Base-by-base conservation (phyloP, 2,888 invertebrate species). In the Trachelus iudaicus region DNA sequence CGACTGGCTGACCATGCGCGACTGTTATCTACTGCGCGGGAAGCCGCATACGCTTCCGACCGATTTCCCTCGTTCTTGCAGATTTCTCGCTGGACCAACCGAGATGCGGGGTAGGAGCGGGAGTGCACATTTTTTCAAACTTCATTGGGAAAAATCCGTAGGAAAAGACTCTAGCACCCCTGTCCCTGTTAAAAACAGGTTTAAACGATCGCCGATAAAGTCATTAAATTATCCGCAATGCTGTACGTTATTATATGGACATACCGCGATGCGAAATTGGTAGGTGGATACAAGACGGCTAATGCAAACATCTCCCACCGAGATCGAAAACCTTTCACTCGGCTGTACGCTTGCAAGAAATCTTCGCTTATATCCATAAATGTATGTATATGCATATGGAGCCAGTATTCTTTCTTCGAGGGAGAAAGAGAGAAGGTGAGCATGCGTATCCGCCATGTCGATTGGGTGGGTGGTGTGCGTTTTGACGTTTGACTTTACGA, bases 141-240 rank as follows among this genome's bases (percentile, higher is more conserved):
- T 9, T 23, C 56, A 0, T 40, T 23, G 40, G 15, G 13, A 40
- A 40, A 40, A 15, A 3, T 40, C 9, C 9, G 2, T 9, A 56
- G 23, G 23, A 56, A 56, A 23, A 23, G 23, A 15, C 9, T 9
- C 15, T 6, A 2, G 56, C 56, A 15, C 56, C 71, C 9, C 31
- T 69, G 69, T 69, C 13, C 30, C 69, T 31, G 2, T 23, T 71
- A 33, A 71, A 34, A 34, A 35, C 85, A 83, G 85, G 85, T 83
- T 84, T 82, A 80, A 81, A 82, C 78, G 85, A 85, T 84, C 84
- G 80, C 34, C 82, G 85, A 86, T 86, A 85, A 86, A 86, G 83
- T 85, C 83, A 84, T 86, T 84, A 85, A 86, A 83, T 85, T 85
- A 85, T 84, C 83, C 81, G 80, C 81, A 81, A 77, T 74, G 81